Evolutionary conservation across 2,797 vertebrate genomes (phyloP).

Genomic region (Intellagama lesueurii): DNA sequence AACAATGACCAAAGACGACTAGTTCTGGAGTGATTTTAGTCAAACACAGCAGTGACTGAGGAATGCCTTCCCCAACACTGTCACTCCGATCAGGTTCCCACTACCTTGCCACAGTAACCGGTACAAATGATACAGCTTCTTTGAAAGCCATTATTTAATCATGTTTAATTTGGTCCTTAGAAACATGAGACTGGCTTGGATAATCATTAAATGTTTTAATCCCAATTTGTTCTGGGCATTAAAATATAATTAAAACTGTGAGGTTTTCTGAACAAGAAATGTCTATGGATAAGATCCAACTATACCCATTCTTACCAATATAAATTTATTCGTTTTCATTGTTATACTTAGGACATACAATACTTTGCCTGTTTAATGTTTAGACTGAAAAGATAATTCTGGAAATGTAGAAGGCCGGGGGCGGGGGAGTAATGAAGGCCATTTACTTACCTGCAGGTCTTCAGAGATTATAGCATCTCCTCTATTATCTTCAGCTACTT

Average conservation of each 20-base stretch:
- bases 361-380: not conserved
- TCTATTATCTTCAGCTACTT: conserved; percentile 34
- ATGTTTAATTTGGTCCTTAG: not conserved
- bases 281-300: not conserved
- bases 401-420: not conserved
- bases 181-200: not conserved
- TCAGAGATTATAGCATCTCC: conserved; percentile 40
- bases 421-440: not conserved
- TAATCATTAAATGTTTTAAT: not conserved
- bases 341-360: too few species aligned
- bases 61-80: not conserved
- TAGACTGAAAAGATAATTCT: not conserved
- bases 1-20: too few species aligned
- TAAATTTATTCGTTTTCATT: not conserved
- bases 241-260: not conserved
- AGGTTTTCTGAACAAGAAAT: not conserved
- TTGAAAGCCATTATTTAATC: not conserved
- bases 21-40: too few species aligned
- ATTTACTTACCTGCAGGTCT: conserved; percentile 71
- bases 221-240: not conserved
- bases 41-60: not conserved
- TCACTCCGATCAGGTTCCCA: not conserved
- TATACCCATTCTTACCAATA: not conserved
- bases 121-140: not conserved
- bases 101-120: not conserved